Conservation (phyloP, 2,113 vertebrate genomes). For the Chunga burmeisteri region DNA sequence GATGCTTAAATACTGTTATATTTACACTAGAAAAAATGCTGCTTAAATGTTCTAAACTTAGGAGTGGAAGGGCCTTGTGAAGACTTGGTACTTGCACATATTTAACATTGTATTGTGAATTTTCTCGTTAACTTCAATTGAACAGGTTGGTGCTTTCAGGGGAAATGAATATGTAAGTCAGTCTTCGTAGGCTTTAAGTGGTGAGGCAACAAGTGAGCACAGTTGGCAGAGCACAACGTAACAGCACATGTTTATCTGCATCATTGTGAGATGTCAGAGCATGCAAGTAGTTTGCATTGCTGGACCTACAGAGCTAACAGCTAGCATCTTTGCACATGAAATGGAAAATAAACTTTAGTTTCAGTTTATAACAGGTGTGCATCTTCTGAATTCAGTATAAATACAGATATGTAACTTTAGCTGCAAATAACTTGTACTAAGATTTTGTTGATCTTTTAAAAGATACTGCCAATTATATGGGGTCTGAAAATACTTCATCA, state of each 20-base stretch:
- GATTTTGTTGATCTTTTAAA: neutral
- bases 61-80: neutral
- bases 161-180: neutral
- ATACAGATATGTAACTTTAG: neutral
- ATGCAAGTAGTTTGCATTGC: neutral
- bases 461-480: neutral
- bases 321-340: neutral
- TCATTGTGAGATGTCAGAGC: neutral
- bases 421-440: neutral
- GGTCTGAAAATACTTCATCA: neutral
- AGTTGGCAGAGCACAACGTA: neutral
- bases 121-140: neutral
- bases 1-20: neutral
- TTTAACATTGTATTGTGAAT: neutral
- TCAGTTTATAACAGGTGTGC: neutral
- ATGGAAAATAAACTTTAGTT: neutral
- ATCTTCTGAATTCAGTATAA: neutral
- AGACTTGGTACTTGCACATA: neutral
- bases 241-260: fast-evolving
- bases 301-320: neutral
- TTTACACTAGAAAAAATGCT: neutral
- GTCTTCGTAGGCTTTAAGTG: neutral
- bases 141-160: neutral
- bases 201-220: neutral
- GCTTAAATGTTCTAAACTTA: neutral